Percentiles rank a stretch among this genome's conserved stretches.
Evolutionary conservation across 2,888 invertebrate species (phyloP).

Genomic region (Helobdella robusta): DNA sequence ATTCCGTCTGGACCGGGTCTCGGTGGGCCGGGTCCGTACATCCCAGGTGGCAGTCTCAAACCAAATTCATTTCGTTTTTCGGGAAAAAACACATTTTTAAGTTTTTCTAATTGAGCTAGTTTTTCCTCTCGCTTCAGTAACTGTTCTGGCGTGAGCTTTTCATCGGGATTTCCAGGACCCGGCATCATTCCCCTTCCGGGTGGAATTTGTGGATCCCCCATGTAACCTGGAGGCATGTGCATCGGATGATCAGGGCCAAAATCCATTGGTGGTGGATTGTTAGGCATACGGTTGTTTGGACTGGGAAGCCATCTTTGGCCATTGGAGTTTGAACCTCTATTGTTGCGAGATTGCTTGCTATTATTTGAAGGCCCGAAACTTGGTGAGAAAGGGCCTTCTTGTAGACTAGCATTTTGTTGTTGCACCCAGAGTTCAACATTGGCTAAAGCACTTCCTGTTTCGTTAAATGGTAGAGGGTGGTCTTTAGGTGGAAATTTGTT

Average conservation of each 20-base stretch:
- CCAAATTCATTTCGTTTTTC: slow-evolving; percentile 51
- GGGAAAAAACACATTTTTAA: slow-evolving; percentile 83
- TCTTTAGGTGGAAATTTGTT: slow-evolving; percentile 34
- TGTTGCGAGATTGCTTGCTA: slow-evolving; percentile 25
- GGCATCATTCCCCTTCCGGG: slow-evolving; percentile 5
- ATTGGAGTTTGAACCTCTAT: slow-evolving; percentile 20
- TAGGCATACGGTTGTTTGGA: slow-evolving; percentile 23
- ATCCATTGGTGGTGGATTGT: slow-evolving; percentile 19
- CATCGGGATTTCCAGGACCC: slow-evolving; percentile 49
- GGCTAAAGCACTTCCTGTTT: slow-evolving; percentile 37
- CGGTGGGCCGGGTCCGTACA: slow-evolving; percentile 17
- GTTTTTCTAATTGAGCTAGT: slow-evolving; percentile 77
- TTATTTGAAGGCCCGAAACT: slow-evolving; percentile 27
- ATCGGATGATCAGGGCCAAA: slow-evolving; percentile 19
- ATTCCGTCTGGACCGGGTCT: slow-evolving; percentile 24
- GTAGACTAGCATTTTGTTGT: slow-evolving; percentile 40
- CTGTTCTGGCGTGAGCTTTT: slow-evolving; percentile 90
- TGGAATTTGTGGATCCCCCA: slow-evolving; percentile 20
- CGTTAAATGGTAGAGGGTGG: slow-evolving; percentile 24
- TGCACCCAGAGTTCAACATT: slow-evolving; percentile 46
- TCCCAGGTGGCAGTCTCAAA: slow-evolving; percentile 19
- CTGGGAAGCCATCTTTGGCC: slow-evolving; percentile 27
- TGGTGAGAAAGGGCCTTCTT: slow-evolving; percentile 30
- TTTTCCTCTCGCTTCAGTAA: slow-evolving; percentile 85
- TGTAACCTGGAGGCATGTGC: slow-evolving; percentile 27